Conservation (phyloP, 2,113 vertebrate genomes). For the Marmota flaviventris region DNA sequence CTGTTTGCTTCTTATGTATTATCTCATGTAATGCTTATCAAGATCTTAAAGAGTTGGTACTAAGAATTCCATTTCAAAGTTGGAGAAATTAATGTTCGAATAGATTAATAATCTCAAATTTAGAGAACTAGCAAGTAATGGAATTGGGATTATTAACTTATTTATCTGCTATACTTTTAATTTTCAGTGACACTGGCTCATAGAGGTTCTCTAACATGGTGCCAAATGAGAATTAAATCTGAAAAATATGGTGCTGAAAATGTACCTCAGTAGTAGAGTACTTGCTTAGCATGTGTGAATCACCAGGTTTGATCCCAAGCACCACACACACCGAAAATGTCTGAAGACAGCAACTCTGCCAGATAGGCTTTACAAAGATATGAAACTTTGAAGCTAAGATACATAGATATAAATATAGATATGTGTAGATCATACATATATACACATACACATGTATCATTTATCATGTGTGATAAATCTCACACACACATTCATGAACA, state of each 20-base stretch:
- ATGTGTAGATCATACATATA: not conserved
- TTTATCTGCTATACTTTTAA: not conserved
- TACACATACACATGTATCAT: not conserved
- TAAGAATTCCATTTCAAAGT: slow-evolving; percentile 17
- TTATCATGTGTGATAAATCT: not conserved
- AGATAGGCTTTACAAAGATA: not conserved
- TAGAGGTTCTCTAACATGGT: not conserved
- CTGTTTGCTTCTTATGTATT: no score
- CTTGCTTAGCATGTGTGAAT: not conserved
- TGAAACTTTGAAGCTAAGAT: slow-evolving; percentile 7
- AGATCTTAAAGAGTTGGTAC: no score
- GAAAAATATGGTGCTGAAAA: not conserved
- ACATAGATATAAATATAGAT: not conserved
- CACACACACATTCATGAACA: not conserved
- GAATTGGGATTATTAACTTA: not conserved
- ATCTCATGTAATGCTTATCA: no score
- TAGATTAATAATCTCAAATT: slow-evolving; percentile 11
- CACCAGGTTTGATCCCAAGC: not conserved
- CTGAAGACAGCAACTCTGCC: not conserved
- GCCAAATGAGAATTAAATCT: not conserved
- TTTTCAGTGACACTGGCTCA: slow-evolving; percentile 35
- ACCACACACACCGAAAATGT: not conserved
- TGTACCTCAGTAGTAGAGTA: not conserved
- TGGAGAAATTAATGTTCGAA: slow-evolving; percentile 15
- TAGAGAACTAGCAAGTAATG: not conserved